Base-by-base conservation (phyloP, 1,140 invertebrate species). In the Drosophila mojavensis region DNA sequence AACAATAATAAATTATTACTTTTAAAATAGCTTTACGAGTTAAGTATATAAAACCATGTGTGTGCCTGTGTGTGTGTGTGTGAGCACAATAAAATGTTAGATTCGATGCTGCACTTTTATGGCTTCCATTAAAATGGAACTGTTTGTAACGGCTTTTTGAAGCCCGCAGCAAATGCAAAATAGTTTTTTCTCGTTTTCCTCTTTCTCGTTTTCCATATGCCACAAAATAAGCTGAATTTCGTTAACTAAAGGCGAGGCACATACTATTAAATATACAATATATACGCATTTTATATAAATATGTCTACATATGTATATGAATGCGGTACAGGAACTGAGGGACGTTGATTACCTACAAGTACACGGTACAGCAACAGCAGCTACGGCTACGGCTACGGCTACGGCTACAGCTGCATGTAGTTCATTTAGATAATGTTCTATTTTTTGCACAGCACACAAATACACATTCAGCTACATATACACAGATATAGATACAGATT, bases 371-470 rank as follows among this genome's bases (percentile, higher is more conserved):
- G 36, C 36, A 11, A 13, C 36, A 39, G 33, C 33, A 36, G 41
- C 11, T 17, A 17, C 17, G 17, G 17, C 17, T 17, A 17, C 1
- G 17, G 51, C 58, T 68, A 60, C 43, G 61, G 13, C 3, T 5
- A 15, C 41, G 56, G 51, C 58, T 68, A 60, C 36, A 65, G 68
- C 62, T 71, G 73, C 66, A 65, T 65, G 75, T 64, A 81, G 63
- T 69, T 79, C 73, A 69, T 72, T 71, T 66, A n/a, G 39, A 60
- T 50, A 64, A 60, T 63, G 47, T 69, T 85, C 83, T 86, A 86
- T 86, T 88, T 86, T 88, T 86, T 64, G 82, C 79, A 86, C 82
- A 84, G 72, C 56, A 81, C 70, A 69, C 47, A 64, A 55, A 36
- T 36, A 58, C 36, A 60, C 43, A 3, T 24, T 24, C 20, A 73